These are phyloP conservation scores for Tragelaphus strepsiceros DNA, from an alignment of 2,113 vertebrate species.

Conservation along the genomic window DNA sequence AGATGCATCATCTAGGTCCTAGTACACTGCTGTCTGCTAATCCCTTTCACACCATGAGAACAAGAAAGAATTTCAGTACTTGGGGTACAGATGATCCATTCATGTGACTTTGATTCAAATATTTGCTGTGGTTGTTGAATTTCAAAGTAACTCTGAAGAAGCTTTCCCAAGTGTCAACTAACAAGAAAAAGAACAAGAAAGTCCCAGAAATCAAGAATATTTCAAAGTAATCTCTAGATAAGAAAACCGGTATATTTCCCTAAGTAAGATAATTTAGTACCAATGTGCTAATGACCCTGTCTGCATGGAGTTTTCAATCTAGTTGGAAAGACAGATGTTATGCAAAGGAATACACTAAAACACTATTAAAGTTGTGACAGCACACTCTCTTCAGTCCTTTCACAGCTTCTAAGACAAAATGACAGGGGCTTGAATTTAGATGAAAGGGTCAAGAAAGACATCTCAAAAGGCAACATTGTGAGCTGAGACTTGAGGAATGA, in stretches of 20 bases:
- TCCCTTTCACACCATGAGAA: not conserved
- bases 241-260: not conserved
- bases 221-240: constrained; percentile 8
- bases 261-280: not conserved
- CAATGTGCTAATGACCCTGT: not conserved
- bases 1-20: not conserved
- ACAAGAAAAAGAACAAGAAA: not conserved
- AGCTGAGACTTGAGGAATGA: not conserved
- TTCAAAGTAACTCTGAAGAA: constrained; percentile 35
- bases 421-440: not conserved
- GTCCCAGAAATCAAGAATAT: not conserved
- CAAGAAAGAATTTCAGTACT: not conserved
- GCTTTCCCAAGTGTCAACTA: not conserved
- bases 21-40: not conserved
- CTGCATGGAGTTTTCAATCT: not conserved
- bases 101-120: not conserved
- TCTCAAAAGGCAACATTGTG: not conserved
- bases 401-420: not conserved
- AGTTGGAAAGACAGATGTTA: not conserved
- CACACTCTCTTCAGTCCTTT: not conserved
- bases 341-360: not conserved
- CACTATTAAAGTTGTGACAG: not conserved
- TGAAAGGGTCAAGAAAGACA: not conserved
- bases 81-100: not conserved
- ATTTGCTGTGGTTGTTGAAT: not conserved